Percentiles rank a stretch among this genome's conserved stretches.
Conservation (phyloP, 2,797 vertebrate species). For the Rhinichthys osculus region DNA sequence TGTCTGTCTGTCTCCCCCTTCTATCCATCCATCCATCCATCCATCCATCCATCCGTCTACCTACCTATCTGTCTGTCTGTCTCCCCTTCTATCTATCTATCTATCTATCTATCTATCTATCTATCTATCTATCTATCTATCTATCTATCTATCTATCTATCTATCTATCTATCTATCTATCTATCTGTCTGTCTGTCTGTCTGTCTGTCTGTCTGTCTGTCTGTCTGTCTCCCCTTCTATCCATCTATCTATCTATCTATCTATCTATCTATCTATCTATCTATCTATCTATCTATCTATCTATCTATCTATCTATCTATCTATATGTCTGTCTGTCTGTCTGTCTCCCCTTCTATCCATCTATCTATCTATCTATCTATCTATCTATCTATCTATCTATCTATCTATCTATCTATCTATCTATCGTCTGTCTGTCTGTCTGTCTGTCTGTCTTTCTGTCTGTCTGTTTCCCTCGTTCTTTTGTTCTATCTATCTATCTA, state of each 20-base stretch:
- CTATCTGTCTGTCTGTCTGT: rapidly evolving
- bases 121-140: not conserved
- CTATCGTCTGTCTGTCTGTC: not conserved
- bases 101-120: not conserved
- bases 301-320: not conserved
- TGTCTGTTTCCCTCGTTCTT: rapidly evolving
- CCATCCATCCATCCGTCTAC: too few relatives aligned
- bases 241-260: not conserved
- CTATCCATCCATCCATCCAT: too few relatives aligned
- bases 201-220: too few relatives aligned
- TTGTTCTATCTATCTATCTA: too few relatives aligned
- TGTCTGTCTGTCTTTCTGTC: rapidly evolving
- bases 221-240: not conserved
- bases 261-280: too few relatives aligned
- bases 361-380: not conserved
- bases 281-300: not conserved
- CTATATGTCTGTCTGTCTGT: rapidly evolving
- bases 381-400: too few relatives aligned
- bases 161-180: rapidly evolving
- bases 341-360: not conserved
- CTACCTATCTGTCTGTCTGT: too few relatives aligned
- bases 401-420: not conserved
- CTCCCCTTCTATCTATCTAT: not conserved
- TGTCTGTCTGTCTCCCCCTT: too few relatives aligned
- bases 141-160: too few relatives aligned